Conservation (phyloP, 2,113 vertebrate species). For the Myanophis thanlyinensis region DNA sequence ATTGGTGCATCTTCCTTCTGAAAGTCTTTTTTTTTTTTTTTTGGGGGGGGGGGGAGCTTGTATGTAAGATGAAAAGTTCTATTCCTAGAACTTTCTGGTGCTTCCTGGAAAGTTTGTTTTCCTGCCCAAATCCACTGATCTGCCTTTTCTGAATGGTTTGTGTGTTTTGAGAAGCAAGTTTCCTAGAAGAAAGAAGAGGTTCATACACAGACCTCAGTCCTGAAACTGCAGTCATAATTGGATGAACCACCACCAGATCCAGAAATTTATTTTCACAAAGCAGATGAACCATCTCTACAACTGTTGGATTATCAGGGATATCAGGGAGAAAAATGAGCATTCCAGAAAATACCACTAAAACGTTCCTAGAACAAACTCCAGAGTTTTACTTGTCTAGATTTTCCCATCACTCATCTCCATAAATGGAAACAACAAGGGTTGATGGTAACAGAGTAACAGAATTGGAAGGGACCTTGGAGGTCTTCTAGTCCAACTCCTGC, state of each 20-base stretch:
- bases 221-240: neutral
- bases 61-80: neutral
- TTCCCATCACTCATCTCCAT: neutral
- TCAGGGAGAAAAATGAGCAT: neutral
- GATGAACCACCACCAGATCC: neutral
- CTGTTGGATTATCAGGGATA: neutral
- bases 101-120: neutral
- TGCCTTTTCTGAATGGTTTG: neutral
- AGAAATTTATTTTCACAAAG: neutral
- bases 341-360: neutral
- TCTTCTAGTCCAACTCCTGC: too few species aligned
- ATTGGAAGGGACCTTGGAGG: too few species aligned
- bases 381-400: neutral
- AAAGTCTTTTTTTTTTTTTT: neutral
- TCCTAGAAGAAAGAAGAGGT: neutral
- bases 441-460: neutral
- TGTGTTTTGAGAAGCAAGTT: neutral
- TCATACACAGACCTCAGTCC: neutral
- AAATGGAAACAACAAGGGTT: neutral
- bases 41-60: too few species aligned
- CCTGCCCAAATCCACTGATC: neutral
- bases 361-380: neutral
- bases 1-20: neutral
- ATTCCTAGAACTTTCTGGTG: neutral
- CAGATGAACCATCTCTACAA: neutral